A percentile compares a stretch with the other conserved stretches of the same genome.
phyloP scores from a whole-genome alignment of 1,140 invertebrate genomes.

The Trissolcus basalis region DNA sequence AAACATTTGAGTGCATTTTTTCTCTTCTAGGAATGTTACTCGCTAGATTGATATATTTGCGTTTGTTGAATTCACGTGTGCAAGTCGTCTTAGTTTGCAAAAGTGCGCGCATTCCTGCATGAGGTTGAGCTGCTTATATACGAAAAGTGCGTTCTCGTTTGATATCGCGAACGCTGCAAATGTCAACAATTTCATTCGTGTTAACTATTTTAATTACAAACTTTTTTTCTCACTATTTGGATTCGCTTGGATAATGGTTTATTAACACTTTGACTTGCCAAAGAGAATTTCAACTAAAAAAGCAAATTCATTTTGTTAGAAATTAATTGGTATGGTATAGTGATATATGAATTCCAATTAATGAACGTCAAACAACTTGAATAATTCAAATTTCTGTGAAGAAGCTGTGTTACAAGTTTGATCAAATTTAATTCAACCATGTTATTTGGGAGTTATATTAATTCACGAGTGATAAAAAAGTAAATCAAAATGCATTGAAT shows the following conservation, averaged over 20 bases:
- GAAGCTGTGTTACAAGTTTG: no score
- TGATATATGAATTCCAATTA: no score
- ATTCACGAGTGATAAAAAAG: no score
- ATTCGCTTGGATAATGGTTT: slow-evolving; percentile 33
- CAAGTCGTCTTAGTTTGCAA: slow-evolving; percentile 18
- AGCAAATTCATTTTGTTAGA: no score
- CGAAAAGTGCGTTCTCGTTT: slow-evolving; percentile 7
- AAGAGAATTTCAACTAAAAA: no score
- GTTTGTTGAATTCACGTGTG: slow-evolving; percentile 23
- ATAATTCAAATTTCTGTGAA: no score
- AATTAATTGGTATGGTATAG: no score
- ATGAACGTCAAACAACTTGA: no score
- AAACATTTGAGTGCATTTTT: slow-evolving; percentile 46
- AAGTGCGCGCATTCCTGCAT: slow-evolving; percentile 3
- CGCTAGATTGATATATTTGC: slow-evolving; percentile 44
- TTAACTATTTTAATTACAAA: slow-evolving; percentile 17
- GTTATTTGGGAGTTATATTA: no score
- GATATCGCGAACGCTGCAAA: slow-evolving; percentile 15
- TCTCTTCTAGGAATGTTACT: slow-evolving; percentile 46
- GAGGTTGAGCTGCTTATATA: not conserved
- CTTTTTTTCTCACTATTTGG: not conserved
- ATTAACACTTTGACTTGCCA: slow-evolving; percentile 14
- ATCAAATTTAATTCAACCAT: no score
- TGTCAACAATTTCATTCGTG: slow-evolving; percentile 20
- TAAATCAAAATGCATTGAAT: no score